Base-by-base conservation (phyloP, 2,113 vertebrate genomes). In the Morphnarchus princeps region DNA sequence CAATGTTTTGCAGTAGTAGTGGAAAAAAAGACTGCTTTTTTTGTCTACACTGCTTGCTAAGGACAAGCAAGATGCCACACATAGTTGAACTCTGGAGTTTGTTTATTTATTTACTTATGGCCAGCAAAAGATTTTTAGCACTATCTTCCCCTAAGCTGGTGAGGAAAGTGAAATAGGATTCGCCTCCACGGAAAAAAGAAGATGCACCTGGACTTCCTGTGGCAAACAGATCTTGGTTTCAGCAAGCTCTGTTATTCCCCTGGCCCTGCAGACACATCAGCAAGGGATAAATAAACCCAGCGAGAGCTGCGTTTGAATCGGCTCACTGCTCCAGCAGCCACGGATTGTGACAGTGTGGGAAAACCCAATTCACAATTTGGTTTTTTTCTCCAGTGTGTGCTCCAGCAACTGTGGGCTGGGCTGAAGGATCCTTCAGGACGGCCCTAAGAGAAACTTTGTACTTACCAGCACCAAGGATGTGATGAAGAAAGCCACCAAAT, bases 51-150 rank as follows among this genome's bases (percentile, higher is more conserved):
- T 43, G 52, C 91, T 92, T 36, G 17, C 91, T 77, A 86, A 57
- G 82, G 94, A 28, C 87, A 66, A 89, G 43, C 74, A 45, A 95
- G 86, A 79, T 88, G 76, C 74, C 65, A 54, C 71, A n/a, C 55
- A 65, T n/a, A 43, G 54, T 54, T 50, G 54, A 82, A 43, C 78
- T 42, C 45, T 2, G 0, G 13, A 49, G 43, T 11, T 52, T 63
- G 15, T 71, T 97, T 89, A 4, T 54, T 89, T 83, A 59, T 63
- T 95, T 82, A 25, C 18, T 82, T 4, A 9, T 0, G 62, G 81
- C 50, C 84, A 59, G 70, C 42, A 42, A 62, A 82, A 72, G 54
- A 28, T 16, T 52, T 93, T 82, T 16, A 38, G 54, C 8, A 20
- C 38, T 17, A 25, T n/a, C 38, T 57, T 31, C 24, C 47, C 29